These are phyloP conservation scores for Thalassaphorura encarpata DNA, from an alignment of 1,140 invertebrate genomes.

Conservation along the genomic window DNA sequence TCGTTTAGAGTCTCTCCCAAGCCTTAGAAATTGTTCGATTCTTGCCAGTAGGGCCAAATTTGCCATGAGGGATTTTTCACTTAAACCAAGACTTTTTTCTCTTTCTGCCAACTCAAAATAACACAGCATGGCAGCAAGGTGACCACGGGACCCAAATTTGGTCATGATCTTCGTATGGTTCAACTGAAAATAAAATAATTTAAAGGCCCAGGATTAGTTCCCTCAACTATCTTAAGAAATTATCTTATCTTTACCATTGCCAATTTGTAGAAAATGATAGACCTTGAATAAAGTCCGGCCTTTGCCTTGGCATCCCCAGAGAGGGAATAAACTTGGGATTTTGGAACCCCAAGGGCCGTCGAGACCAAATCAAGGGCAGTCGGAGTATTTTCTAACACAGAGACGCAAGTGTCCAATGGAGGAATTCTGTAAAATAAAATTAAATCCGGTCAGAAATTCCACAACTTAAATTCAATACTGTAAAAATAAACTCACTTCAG, in stretches of 20 bases:
- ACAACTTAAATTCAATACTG: not conserved
- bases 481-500: conserved; percentile 13
- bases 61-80: conserved; percentile 23
- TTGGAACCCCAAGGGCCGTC: conserved; percentile 25
- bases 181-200: conserved; percentile 14
- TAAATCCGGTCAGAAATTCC: not conserved
- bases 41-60: conserved; percentile 20
- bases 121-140: conserved; percentile 30
- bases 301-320: conserved; percentile 27
- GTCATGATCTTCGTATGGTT: conserved; percentile 26
- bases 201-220: not conserved
- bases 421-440: conserved; percentile 19
- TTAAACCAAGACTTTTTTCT: conserved; percentile 20
- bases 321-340: conserved; percentile 19
- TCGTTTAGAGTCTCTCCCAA: too few species aligned
- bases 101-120: conserved; percentile 30
- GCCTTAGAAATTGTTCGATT: conserved; percentile 25
- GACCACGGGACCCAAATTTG: conserved; percentile 29
- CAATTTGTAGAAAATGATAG: conserved; percentile 30
- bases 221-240: not conserved
- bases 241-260: conserved; percentile 22
- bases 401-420: conserved; percentile 24
- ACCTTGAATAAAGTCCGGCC: conserved; percentile 31
- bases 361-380: conserved; percentile 24
- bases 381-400: conserved; percentile 23